Conservation (phyloP, 2,113 vertebrate genomes). For the Sinocyclocheilus anshuiensis region DNA sequence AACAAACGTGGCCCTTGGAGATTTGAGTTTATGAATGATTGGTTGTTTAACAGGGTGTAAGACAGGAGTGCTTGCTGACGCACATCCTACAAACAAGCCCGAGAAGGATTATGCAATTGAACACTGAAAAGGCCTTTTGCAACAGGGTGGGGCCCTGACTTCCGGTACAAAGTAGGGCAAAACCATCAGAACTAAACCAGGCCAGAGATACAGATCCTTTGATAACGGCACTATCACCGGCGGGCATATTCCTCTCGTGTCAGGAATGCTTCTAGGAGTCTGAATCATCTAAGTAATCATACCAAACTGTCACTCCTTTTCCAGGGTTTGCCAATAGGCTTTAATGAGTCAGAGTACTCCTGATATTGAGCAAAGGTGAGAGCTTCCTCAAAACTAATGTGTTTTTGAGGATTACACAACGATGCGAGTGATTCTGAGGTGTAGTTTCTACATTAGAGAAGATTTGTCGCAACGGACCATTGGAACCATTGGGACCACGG, state of each 20-base stretch:
- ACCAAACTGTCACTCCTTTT: not conserved
- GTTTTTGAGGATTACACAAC: conserved; percentile 15
- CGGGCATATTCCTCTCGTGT: not conserved
- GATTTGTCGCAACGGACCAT: conserved; percentile 17
- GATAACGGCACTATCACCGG: not conserved
- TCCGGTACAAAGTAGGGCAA: conserved; percentile 41
- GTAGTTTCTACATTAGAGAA: not conserved
- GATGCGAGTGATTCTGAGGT: not conserved
- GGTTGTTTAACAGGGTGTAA: conserved; percentile 44
- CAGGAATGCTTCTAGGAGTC: conserved; percentile 13
- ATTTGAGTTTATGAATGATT: conserved; percentile 28
- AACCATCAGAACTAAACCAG: conserved; percentile 9
- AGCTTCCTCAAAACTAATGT: not conserved
- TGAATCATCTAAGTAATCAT: not conserved
- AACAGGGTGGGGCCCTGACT: conserved; percentile 38
- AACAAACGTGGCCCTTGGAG: conserved; percentile 16
- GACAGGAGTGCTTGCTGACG: conserved; percentile 38
- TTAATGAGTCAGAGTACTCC: conserved; percentile 1
- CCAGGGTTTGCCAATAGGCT: not conserved
- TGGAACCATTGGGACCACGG: not conserved
- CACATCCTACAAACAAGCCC: conserved; percentile 34
- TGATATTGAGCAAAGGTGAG: not conserved
- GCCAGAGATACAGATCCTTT: not conserved
- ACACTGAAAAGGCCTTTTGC: conserved; percentile 22
- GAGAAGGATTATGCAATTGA: conserved; percentile 45